A percentile compares a stretch with the other conserved stretches of the same genome.
phyloP scores from a whole-genome alignment of 2,888 invertebrate species.

The Zele albiditarsus region DNA sequence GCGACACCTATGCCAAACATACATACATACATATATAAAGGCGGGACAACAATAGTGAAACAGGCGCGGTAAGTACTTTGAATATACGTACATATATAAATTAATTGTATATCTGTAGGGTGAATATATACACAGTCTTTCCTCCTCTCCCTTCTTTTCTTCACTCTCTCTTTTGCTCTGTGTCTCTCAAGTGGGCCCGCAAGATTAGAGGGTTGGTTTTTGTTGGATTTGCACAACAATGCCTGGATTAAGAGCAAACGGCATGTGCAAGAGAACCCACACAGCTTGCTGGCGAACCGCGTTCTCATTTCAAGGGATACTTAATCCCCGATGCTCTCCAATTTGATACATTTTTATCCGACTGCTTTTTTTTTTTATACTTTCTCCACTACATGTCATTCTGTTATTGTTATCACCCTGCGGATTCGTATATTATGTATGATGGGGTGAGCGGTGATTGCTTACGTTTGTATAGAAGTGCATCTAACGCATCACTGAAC shows the following conservation, averaged over 20 bases:
- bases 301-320: conserved; percentile 61
- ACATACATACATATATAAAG: conserved; percentile 20
- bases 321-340: conserved; percentile 68
- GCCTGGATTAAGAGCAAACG: conserved; percentile 46
- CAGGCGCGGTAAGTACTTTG: conserved; percentile 60
- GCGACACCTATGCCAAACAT: conserved; percentile 50
- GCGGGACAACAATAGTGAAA: conserved; percentile 43
- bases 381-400: conserved; percentile 31
- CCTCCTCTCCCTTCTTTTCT: background rate
- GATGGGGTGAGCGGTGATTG: background rate
- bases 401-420: conserved; percentile 35
- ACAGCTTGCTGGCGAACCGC: conserved; percentile 44
- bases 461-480: background rate
- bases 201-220: conserved; percentile 71
- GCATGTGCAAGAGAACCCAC: conserved; percentile 67
- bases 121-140: conserved; percentile 43
- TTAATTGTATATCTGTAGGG: conserved; percentile 67
- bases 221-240: conserved; percentile 73
- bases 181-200: conserved; percentile 64
- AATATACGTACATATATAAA: conserved; percentile 65
- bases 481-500: conserved; percentile 32
- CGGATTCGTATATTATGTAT: conserved; percentile 2
- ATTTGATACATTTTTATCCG: conserved; percentile 68
- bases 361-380: conserved; percentile 52
- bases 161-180: background rate